These are phyloP conservation scores for Anagyrus pseudococci DNA, from an alignment of 2,888 invertebrate species.

Conservation along the genomic window DNA sequence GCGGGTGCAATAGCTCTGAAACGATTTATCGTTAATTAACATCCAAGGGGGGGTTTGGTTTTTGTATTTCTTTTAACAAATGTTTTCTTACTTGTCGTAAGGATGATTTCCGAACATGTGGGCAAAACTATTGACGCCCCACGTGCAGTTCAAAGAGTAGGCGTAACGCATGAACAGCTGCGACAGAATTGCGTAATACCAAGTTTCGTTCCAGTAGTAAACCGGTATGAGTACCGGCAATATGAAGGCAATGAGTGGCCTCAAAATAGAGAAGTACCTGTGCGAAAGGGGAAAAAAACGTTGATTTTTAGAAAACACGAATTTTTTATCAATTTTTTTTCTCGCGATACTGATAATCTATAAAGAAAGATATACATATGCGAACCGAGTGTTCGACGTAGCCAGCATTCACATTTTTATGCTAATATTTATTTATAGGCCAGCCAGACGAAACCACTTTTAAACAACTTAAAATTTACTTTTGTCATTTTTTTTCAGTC, in stretches of 20 bases:
- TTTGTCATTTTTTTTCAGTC: too few species aligned
- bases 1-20: constrained; percentile 42
- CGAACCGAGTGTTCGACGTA: too few species aligned
- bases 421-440: too few species aligned
- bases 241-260: constrained; percentile 65
- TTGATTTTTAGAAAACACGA: too few species aligned
- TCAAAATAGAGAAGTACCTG: constrained; percentile 64
- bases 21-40: too few species aligned
- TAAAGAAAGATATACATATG: too few species aligned
- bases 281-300: not conserved
- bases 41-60: not conserved
- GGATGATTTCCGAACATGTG: constrained; percentile 58
- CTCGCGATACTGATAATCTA: too few species aligned
- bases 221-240: constrained; percentile 66
- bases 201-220: constrained; percentile 65
- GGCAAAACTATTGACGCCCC: constrained; percentile 68
- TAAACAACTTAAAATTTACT: too few species aligned
- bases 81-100: constrained; percentile 49
- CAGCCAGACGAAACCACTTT: too few species aligned
- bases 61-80: not conserved
- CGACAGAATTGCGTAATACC: constrained; percentile 61
- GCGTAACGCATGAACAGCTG: constrained; percentile 63
- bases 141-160: constrained; percentile 65
- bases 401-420: too few species aligned
- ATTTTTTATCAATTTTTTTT: too few species aligned